These are phyloP conservation scores for Andrena flavipes DNA, from an alignment of 2,888 invertebrate species.

Conservation along the genomic window DNA sequence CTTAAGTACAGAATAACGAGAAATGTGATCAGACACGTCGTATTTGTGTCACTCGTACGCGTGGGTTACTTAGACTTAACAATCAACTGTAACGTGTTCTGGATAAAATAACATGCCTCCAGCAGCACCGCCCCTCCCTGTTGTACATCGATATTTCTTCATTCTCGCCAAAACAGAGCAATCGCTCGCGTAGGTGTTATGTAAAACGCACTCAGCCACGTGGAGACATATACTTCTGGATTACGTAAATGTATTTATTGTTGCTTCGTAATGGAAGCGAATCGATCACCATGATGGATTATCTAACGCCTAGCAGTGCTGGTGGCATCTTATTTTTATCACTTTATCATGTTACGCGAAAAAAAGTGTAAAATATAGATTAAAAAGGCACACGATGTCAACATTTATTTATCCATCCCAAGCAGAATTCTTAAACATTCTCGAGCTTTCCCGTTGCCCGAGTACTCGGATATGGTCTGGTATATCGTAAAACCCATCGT, in stretches of 20 bases:
- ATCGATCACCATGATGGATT: slow-evolving; percentile 28
- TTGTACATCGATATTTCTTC: background rate
- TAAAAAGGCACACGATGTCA: slow-evolving; percentile 51
- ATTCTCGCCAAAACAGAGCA: background rate
- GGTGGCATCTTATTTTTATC: slow-evolving; percentile 68
- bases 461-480: too few species aligned
- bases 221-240: slow-evolving; percentile 17
- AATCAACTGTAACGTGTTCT: slow-evolving; percentile 54
- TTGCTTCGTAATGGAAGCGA: slow-evolving; percentile 16
- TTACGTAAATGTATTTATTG: slow-evolving; percentile 42
- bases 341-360: slow-evolving; percentile 64
- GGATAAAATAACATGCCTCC: slow-evolving; percentile 53
- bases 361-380: slow-evolving; percentile 68
- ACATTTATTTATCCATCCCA: slow-evolving; percentile 60
- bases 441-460: background rate
- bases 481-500: too few species aligned
- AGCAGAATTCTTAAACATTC: background rate
- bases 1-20: slow-evolving; percentile 62
- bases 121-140: slow-evolving; percentile 37
- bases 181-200: slow-evolving; percentile 3
- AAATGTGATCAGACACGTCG: slow-evolving; percentile 65
- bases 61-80: slow-evolving; percentile 63
- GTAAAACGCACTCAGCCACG: background rate
- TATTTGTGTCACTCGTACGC: slow-evolving; percentile 56
- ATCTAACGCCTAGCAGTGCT: slow-evolving; percentile 40